Evolutionary conservation across 2,888 invertebrate genomes (phyloP).

Genomic region (Ganaspis brasiliensis): DNA sequence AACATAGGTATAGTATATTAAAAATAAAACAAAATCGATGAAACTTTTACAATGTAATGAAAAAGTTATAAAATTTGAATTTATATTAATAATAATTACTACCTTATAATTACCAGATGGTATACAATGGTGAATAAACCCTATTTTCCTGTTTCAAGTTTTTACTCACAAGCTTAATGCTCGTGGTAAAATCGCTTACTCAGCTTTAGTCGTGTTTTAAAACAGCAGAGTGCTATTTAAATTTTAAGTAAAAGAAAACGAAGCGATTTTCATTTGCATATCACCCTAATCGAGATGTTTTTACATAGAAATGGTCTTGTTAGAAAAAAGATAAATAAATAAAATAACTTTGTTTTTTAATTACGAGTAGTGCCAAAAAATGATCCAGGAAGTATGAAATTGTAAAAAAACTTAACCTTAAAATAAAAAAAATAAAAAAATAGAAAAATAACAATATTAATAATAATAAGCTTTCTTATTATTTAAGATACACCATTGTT

Average conservation of each 20-base stretch:
- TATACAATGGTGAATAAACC: neutral
- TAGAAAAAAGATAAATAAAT: too few relatives aligned
- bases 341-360: too few relatives aligned
- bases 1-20: too few relatives aligned
- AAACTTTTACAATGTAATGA: too few relatives aligned
- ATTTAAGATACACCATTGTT: too few relatives aligned
- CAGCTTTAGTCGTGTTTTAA: neutral
- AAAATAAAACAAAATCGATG: too few relatives aligned
- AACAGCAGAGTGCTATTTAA: conserved; percentile 3
- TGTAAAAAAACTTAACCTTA: too few relatives aligned
- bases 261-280: conserved; percentile 6
- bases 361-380: too few relatives aligned
- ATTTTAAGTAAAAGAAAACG: conserved; percentile 7
- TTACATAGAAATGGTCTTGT: neutral
- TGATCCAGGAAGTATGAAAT: conserved; percentile 38
- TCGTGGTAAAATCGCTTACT: conserved; percentile 11
- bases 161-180: conserved; percentile 17
- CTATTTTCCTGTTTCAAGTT: neutral
- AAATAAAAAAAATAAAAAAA: too few relatives aligned
- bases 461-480: too few relatives aligned
- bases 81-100: neutral
- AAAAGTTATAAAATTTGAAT: too few relatives aligned
- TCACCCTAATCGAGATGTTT: neutral
- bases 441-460: too few relatives aligned
- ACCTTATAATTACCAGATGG: neutral